Evolutionary conservation across 2,888 invertebrate genomes (phyloP), one percentile per base, ranked within the genome.

Genomic region (Tetheella fluctuosa): DNA sequence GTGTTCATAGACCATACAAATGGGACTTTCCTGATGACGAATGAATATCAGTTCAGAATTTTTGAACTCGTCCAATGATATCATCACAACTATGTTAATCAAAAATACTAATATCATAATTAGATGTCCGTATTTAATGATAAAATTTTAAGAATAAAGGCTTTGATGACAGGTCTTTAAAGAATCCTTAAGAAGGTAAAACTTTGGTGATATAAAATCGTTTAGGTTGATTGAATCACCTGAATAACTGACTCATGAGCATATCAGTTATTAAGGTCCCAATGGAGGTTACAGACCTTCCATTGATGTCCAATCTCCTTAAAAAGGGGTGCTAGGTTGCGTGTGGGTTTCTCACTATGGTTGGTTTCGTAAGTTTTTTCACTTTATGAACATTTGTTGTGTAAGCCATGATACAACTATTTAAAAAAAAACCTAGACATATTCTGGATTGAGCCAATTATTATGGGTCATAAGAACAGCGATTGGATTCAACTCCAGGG

Each of bases 321-420:
- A 48, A 48, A 48, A n/a, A 48, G 48, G 48, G 48, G 48, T 48
- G 48, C 48, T 48, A 48, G 48, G 48, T 48, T 48, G 15, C 20
- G 48, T 20, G 48, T 48, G 48, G 48, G 48, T 20, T 48, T 48
- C 20, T 48, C 3, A 48, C 4, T n/a, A 42, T 17, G 42, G 42
- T 42, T 42, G 42, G 1, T 17, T 42, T 7, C 15, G 12, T 42
- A 39, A 17, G n/a, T 17, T n/a, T 42, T 17, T 8, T 42, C n/a
- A 42, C 17, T 37, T 37, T 13, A 37, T 37, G 37, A 4, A 37
- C 39, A n/a, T 34, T 34, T 3, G 25, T 25, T n/a, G n/a, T n/a
- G n/a, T n/a, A n/a, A 28, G 28, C 28, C 28, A 28, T 28, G 1
- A 28, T 28, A 5, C 28, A 28, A 5, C 28, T 28, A 5, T 6